A percentile compares a stretch with the other conserved stretches of the same genome.
Evolutionary conservation across 2,797 vertebrate genomes (phyloP).

Genomic region (Hoplostethus atlanticus): DNA sequence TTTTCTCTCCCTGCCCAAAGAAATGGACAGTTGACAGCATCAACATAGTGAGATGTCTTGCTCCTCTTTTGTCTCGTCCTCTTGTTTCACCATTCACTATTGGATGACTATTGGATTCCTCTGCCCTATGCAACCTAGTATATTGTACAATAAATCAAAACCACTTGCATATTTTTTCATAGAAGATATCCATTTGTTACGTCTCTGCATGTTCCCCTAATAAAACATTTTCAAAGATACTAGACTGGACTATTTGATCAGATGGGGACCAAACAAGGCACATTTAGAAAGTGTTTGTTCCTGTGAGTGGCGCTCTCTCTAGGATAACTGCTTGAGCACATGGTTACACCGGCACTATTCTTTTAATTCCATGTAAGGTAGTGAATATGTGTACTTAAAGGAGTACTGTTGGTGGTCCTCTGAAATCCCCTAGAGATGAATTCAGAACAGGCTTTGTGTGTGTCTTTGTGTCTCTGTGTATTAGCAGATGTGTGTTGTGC

Average conservation of each 20-base stretch:
- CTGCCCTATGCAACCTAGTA: slow-evolving; percentile 9
- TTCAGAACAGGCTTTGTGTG: slow-evolving; percentile 22
- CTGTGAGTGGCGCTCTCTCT: background rate
- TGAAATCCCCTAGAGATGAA: slow-evolving; percentile 39
- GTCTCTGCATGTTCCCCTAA: slow-evolving; percentile 57
- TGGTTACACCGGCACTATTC: background rate
- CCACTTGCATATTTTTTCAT: slow-evolving; percentile 11
- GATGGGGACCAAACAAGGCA: background rate
- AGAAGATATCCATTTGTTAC: slow-evolving; percentile 22
- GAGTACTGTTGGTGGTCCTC: slow-evolving; percentile 24
- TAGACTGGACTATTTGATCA: background rate
- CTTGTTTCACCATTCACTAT: slow-evolving; percentile 18
- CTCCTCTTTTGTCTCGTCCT: slow-evolving; percentile 5
- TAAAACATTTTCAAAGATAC: slow-evolving; percentile 59
- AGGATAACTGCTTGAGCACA: slow-evolving; percentile 18
- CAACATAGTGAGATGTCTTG: background rate
- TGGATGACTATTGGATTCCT: slow-evolving; percentile 28
- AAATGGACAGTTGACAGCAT: slow-evolving; percentile 17
- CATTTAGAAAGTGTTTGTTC: background rate
- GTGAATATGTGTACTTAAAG: slow-evolving; percentile 29
- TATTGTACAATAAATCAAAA: slow-evolving; percentile 54
- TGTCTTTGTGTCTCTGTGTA: slow-evolving; percentile 2
- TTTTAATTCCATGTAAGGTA: slow-evolving; percentile 50
- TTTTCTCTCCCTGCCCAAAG: slow-evolving; percentile 10
- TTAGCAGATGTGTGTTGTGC: slow-evolving; percentile 2